Evolutionary conservation across 2,797 vertebrate species (phyloP).

Genomic region (Sylvia borin): DNA sequence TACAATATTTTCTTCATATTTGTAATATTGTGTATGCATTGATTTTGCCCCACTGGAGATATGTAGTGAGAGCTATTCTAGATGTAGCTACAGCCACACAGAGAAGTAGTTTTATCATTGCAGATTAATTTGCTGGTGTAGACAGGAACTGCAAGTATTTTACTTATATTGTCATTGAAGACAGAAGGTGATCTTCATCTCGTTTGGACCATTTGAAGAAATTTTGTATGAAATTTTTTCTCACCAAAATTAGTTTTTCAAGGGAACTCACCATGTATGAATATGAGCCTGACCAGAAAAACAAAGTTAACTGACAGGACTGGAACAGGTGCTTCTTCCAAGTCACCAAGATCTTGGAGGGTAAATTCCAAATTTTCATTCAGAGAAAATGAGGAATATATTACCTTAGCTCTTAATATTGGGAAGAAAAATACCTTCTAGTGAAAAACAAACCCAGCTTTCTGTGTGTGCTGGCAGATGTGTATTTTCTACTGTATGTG

Average conservation of each 20-base stretch:
- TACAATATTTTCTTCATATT: not conserved
- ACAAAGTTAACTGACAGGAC: not conserved
- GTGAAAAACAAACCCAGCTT: not conserved
- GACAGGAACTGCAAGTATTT: not conserved
- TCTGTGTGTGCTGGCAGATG: not conserved
- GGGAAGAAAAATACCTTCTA: not conserved
- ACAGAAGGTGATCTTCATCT: not conserved
- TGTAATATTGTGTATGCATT: not conserved
- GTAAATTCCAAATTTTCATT: not conserved
- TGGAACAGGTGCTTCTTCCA: not conserved
- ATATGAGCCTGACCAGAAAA: not conserved
- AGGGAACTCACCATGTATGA: not conserved
- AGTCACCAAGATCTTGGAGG: not conserved
- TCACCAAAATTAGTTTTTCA: not conserved
- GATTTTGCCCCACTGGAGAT: not conserved
- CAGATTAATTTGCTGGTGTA: not conserved
- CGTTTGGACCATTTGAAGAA: not conserved
- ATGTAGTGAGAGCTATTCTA: not conserved
- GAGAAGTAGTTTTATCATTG: not conserved
- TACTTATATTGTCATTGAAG: not conserved
- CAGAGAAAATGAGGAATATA: not conserved
- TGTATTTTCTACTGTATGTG: accelerated
- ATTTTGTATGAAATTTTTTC: not conserved
- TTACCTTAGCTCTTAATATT: not conserved
- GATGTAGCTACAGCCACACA: not conserved